These are phyloP conservation scores for Sebastes glaucus DNA, from an alignment of 2,797 vertebrate genomes.

Conservation along the genomic window DNA sequence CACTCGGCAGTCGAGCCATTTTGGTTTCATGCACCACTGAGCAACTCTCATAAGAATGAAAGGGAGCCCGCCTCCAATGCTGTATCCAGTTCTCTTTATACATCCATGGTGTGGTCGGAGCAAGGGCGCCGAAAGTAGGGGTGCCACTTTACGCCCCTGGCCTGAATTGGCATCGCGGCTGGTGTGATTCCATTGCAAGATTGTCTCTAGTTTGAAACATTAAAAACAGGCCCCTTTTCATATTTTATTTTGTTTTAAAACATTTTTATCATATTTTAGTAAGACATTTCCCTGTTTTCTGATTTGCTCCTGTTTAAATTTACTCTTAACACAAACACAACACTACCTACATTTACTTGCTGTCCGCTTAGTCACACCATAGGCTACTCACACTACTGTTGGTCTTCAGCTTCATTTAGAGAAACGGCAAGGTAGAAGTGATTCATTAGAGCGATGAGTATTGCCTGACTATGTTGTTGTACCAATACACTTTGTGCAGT, in stretches of 20 bases:
- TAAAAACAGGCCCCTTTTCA: background rate
- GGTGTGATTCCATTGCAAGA: too few relatives aligned
- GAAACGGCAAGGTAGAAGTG: fast-evolving
- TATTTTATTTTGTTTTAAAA: too few relatives aligned
- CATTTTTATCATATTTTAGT: too few relatives aligned
- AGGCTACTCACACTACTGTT: background rate
- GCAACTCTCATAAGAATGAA: too few relatives aligned
- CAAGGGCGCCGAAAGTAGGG: background rate
- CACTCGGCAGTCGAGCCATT: too few relatives aligned
- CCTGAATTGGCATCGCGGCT: too few relatives aligned
- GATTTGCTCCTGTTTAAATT: background rate
- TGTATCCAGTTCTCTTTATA: too few relatives aligned
- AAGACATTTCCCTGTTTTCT: background rate
- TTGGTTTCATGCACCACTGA: too few relatives aligned
- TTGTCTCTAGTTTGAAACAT: background rate
- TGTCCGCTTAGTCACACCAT: background rate
- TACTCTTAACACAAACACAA: background rate
- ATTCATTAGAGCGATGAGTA: background rate
- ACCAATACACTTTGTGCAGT: background rate
- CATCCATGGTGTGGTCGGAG: background rate
- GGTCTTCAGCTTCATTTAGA: background rate
- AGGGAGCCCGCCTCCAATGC: too few relatives aligned
- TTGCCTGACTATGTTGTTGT: background rate
- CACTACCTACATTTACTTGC: background rate
- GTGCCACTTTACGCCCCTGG: background rate